Evolutionary conservation across 1,140 invertebrate genomes (phyloP).

Genomic region (Ceratosolen fusciceps): DNA sequence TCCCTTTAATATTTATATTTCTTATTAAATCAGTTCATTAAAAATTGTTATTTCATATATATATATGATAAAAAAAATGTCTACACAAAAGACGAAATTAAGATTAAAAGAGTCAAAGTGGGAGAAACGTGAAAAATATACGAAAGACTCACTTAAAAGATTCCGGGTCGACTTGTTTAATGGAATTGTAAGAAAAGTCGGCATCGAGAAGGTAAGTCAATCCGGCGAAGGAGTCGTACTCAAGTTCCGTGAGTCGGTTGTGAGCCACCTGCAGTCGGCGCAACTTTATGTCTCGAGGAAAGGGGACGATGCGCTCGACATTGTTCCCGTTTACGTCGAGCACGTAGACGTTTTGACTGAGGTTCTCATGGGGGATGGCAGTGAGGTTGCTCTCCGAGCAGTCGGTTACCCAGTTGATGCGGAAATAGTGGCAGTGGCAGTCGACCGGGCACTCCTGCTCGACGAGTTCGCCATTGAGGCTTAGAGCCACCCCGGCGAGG

Average conservation of each 20-base stretch:
- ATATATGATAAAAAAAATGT: too few species aligned
- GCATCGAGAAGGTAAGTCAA: slow-evolving; percentile 79
- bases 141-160: slow-evolving; percentile 73
- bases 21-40: too few species aligned
- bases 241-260: slow-evolving; percentile 75
- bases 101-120: too few species aligned
- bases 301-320: slow-evolving; percentile 74
- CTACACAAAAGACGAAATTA: too few species aligned
- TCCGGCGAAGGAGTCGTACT: slow-evolving; percentile 75
- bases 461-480: slow-evolving; percentile 75
- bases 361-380: slow-evolving; percentile 76
- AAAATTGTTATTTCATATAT: too few species aligned
- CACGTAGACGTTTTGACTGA: slow-evolving; percentile 80
- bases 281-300: slow-evolving; percentile 78
- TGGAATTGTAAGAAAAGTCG: slow-evolving; percentile 79
- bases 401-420: slow-evolving; percentile 83
- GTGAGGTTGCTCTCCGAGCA: slow-evolving; percentile 84
- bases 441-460: slow-evolving; percentile 80
- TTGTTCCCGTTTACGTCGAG: slow-evolving; percentile 81
- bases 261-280: slow-evolving; percentile 80
- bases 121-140: too few species aligned
- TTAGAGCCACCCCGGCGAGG: slow-evolving; percentile 47
- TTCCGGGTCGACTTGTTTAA: slow-evolving; percentile 76
- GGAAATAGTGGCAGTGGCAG: slow-evolving; percentile 83
- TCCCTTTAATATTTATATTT: slow-evolving; percentile 76